Conservation (phyloP, 2,113 vertebrate genomes). For the Mobula birostris region DNA sequence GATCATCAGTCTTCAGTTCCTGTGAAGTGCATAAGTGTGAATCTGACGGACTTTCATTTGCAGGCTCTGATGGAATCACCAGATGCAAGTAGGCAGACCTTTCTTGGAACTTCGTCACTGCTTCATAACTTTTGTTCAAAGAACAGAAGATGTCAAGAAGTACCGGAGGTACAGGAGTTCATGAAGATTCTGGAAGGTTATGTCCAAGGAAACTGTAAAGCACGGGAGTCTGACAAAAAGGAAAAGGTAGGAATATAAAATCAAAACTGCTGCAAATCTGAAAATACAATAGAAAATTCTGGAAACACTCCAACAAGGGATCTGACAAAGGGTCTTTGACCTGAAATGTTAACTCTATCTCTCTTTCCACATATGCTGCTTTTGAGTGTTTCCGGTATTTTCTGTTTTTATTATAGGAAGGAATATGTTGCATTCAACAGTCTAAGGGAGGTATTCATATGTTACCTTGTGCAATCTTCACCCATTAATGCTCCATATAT, state of each 20-base stretch:
- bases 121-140: slow-evolving; percentile 62
- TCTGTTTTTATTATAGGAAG: too few relatives aligned
- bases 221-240: slow-evolving; percentile 40
- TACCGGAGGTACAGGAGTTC: slow-evolving; percentile 60
- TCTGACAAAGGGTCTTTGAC: too few relatives aligned
- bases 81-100: slow-evolving; percentile 50
- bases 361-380: too few relatives aligned
- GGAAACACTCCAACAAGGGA: too few relatives aligned
- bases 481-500: not conserved
- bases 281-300: too few relatives aligned
- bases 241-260: slow-evolving; percentile 42
- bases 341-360: too few relatives aligned
- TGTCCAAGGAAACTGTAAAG: slow-evolving; percentile 53
- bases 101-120: slow-evolving; percentile 65
- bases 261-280: too few relatives aligned
- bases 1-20: not conserved
- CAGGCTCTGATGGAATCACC: slow-evolving; percentile 62
- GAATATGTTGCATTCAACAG: not conserved
- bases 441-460: not conserved
- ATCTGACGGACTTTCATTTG: not conserved
- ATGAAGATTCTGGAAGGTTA: slow-evolving; percentile 53
- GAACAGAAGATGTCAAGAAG: slow-evolving; percentile 48
- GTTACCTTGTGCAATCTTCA: not conserved
- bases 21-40: not conserved
- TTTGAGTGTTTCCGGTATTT: too few relatives aligned